Conservation (phyloP, 2,113 vertebrate genomes). For the Oxyura jamaicensis region DNA sequence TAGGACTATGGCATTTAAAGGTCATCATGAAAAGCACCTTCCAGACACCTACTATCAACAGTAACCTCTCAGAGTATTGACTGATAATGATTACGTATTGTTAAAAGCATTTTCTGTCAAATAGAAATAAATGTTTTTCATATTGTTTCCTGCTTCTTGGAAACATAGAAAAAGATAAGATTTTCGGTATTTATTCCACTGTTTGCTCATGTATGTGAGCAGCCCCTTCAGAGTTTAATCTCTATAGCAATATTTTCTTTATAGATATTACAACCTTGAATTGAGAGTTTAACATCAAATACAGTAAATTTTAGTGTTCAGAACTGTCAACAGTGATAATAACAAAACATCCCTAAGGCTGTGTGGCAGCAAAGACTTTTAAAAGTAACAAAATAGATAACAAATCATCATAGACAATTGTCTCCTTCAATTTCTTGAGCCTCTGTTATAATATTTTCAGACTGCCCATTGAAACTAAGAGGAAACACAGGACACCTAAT, state of each 20-base stretch:
- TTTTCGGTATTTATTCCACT: conserved; percentile 71
- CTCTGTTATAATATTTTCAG: not conserved
- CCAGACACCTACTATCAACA: conserved; percentile 55
- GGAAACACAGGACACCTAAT: not conserved
- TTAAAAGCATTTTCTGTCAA: conserved; percentile 66
- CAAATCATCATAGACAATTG: conserved; percentile 15
- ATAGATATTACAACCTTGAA: conserved; percentile 65
- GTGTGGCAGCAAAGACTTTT: conserved; percentile 11
- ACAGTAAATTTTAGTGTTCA: conserved; percentile 69
- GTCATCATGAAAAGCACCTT: conserved; percentile 72
- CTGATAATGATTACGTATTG: conserved; percentile 66
- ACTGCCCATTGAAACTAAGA: not conserved
- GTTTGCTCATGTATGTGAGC: conserved; percentile 46
- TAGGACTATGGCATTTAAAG: conserved; percentile 76
- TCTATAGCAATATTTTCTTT: conserved; percentile 63
- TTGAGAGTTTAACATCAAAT: conserved; percentile 64
- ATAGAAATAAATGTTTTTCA: conserved; percentile 70
- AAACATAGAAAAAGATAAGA: conserved; percentile 74
- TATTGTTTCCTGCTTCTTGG: conserved; percentile 68
- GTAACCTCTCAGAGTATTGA: conserved; percentile 54
- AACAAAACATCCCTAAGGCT: conserved; percentile 56
- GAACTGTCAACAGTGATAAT: conserved; percentile 48
- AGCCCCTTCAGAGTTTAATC: conserved; percentile 67
- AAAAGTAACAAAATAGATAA: conserved; percentile 38
- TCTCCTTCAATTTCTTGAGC: conserved; percentile 24